phyloP scores from a whole-genome alignment of 2,113 vertebrate genomes.

The Gallinago jamesoni region DNA sequence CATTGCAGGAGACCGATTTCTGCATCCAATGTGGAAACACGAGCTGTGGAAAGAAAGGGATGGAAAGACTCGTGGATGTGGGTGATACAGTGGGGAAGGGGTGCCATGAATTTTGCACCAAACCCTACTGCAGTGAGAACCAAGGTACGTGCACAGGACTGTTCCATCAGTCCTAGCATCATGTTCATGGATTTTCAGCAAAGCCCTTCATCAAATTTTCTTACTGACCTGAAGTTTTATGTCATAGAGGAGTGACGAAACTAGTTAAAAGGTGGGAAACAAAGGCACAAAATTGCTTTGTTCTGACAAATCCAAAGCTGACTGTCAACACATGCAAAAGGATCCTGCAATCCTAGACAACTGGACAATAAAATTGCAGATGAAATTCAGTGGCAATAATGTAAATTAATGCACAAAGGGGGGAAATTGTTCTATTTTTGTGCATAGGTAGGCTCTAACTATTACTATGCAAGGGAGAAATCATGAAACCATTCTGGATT shows the following conservation, averaged over 20 bases:
- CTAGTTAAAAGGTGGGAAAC: background rate
- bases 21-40: accelerated
- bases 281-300: background rate
- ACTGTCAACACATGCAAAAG: background rate
- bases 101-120: background rate
- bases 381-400: background rate
- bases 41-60: background rate
- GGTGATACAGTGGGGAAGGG: background rate
- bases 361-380: background rate
- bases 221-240: background rate
- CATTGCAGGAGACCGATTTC: background rate
- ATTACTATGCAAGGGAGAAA: background rate
- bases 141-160: background rate
- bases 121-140: background rate
- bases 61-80: background rate
- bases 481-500: background rate
- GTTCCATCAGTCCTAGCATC: accelerated
- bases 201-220: background rate
- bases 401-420: background rate
- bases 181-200: background rate
- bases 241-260: background rate
- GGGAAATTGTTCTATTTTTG: background rate
- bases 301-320: background rate
- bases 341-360: background rate
- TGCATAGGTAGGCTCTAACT: background rate